Base-by-base conservation (phyloP, 92 coral and sea anemone genomes). In the Desmophyllum pertusum region DNA sequence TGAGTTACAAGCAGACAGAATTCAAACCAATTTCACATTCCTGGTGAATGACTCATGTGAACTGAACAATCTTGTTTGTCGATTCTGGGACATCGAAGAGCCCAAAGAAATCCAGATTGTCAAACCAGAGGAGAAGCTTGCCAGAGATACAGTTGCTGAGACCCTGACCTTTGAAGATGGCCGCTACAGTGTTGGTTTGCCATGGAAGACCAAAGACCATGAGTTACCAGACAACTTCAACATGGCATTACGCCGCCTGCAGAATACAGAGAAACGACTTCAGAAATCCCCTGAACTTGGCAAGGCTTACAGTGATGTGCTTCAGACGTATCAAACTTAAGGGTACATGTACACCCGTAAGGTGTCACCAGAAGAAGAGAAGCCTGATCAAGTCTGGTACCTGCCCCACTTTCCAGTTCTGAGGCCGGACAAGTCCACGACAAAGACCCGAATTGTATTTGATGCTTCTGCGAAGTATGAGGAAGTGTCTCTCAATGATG, bases 341-440 rank as follows among this genome's bases (percentile, higher is more conserved):
- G 86, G 76, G 18, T 88, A 84, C 33, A 61, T 87, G 40, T 23
- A n/a, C 59, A 52, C n/a, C n/a, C 10, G 76, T 4, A 80, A 75
- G 39, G 89, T 89, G n/a, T 39, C 77, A 23, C 52, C 66, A 18
- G 68, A 37, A 29, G 89, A 85, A 68, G 13, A 36, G 43, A 39
- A 79, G 61, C 85, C 85, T 14, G 45, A 55, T 10, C 79, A 70
- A 45, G 69, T 41, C 18, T 86, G 75, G 85, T 79, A 79, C 75
- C 61, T 79, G 73, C 81, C 89, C 51, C 93, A 87, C 46, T 89
- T 92, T 84, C 93, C 93, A n/a, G 90, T 89, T 7, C 33, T 81
- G 40, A 78, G 88, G 2, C 90, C 90, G 35, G 96, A 93, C n/a
- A 89, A 66, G 63, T 39, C 89, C 33, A 87, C 91, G 29, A 92